Evolutionary conservation across 2,113 vertebrate genomes (phyloP), one percentile per base, ranked within the genome.

Genomic region (Tetrax tetrax): DNA sequence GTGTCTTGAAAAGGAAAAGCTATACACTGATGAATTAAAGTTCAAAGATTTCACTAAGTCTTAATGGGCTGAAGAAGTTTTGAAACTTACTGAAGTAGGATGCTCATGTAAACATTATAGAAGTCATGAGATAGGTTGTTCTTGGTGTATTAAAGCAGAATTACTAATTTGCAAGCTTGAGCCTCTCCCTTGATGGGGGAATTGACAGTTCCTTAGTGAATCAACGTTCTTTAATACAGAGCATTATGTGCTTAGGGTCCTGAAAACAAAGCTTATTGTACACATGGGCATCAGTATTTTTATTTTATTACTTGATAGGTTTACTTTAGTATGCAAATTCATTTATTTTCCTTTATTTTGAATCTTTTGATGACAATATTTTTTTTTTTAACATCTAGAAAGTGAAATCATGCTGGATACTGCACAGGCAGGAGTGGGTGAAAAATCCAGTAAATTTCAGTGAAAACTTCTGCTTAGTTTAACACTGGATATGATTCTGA

Each of bases 101-200:
- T 27, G 88, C 31, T 54, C 7, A 0, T 16, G 50, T 9, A 71
- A 61, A 59, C 9, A 3, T 14, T 37, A 0, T 7, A 21, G 1
- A 70, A 84, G 60, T 38, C 6, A 19, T 16, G 35, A 50, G 61
- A 22, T 48, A 38, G 37, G 21, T 21, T 8, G 10, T 25, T 37
- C 37, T 57, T 56, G 16, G 5, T 79, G 17, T 48, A 4, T 60
- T 59, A 23, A 54, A 76, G 28, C 16, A 83, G 63, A 57, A 18
- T 10, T 51, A 12, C 2, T 59, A 3, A 56, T 57, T 27, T 83
- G 28, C 2, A 5, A 41, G 14, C 43, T 83, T 31, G 25, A 59
- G 27, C 68, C 13, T 69, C 12, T 51, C 31, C 56, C 21, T 84
- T 64, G 45, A 31, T 93, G 28, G n/a, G 18, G 43, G 10, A 60